These are phyloP conservation scores for Tipula lateralis DNA, from an alignment of 2,888 invertebrate genomes.

Conservation along the genomic window DNA sequence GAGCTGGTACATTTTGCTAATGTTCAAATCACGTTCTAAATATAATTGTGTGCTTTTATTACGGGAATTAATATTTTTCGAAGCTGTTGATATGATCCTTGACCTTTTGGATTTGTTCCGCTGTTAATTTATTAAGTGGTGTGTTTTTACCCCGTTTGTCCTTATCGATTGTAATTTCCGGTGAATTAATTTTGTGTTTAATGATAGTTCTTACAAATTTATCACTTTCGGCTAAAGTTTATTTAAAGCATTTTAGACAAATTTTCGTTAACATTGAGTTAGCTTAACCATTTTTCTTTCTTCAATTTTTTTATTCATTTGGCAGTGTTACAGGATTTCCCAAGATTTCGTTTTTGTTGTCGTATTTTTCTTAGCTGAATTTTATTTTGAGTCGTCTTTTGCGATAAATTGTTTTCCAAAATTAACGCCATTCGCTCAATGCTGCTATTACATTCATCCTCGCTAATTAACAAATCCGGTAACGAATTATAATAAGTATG, in stretches of 20 bases:
- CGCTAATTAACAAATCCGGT: no score
- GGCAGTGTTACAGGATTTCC: not conserved
- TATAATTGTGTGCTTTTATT: not conserved
- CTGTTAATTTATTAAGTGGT: not conserved
- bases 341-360: not conserved
- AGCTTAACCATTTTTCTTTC: not conserved
- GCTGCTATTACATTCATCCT: no score
- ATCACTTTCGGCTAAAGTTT: not conserved
- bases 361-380: not conserved
- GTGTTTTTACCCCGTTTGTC: not conserved
- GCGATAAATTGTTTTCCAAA: not conserved
- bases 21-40: not conserved
- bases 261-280: not conserved
- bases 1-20: not conserved
- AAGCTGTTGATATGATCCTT: not conserved
- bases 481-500: not conserved
- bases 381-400: not conserved
- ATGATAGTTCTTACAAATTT: not conserved
- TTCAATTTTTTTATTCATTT: not conserved
- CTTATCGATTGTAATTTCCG: not conserved
- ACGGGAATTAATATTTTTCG: not conserved
- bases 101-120: not conserved
- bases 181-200: not conserved
- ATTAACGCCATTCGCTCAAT: no score
- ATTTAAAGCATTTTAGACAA: not conserved